Evolutionary conservation across 2,888 invertebrate species (phyloP).

Genomic region (Subacronicta megacephala): DNA sequence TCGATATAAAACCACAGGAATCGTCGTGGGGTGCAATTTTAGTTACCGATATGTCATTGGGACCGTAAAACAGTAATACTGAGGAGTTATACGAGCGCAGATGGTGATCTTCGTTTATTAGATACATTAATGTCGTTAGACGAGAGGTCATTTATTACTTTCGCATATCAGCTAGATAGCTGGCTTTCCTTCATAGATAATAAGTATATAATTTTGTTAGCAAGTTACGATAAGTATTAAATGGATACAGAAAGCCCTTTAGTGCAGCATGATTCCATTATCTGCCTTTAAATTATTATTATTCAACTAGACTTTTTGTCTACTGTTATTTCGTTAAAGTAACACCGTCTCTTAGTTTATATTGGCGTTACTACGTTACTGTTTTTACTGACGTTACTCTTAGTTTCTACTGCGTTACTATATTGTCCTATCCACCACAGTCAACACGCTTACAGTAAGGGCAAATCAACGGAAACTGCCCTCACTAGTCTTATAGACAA

Average conservation of each 20-base stretch:
- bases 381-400: too few relatives aligned
- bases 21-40: constrained; percentile 38
- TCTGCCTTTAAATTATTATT: constrained; percentile 3
- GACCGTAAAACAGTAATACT: constrained; percentile 53
- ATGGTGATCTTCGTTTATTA: constrained; percentile 57
- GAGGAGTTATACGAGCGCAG: constrained; percentile 39
- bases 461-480: too few relatives aligned
- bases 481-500: too few relatives aligned
- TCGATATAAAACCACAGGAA: constrained; percentile 46
- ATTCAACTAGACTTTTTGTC: constrained; percentile 15
- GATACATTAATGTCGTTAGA: constrained; percentile 55
- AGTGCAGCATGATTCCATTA: constrained; percentile 11
- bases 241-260: constrained; percentile 6
- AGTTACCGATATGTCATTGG: constrained; percentile 54
- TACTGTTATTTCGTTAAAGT: constrained; percentile 7
- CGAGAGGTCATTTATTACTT: constrained; percentile 50
- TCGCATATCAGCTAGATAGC: constrained; percentile 23
- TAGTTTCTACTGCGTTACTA: too few relatives aligned
- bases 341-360: constrained; percentile 15
- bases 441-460: too few relatives aligned
- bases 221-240: constrained; percentile 31
- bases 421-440: too few relatives aligned
- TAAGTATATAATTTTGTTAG: constrained; percentile 33
- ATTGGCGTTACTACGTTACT: too few relatives aligned
- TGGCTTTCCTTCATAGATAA: constrained; percentile 24